Evolutionary conservation across 2,888 invertebrate genomes (phyloP).

Genomic region (Calameuta filiformis): DNA sequence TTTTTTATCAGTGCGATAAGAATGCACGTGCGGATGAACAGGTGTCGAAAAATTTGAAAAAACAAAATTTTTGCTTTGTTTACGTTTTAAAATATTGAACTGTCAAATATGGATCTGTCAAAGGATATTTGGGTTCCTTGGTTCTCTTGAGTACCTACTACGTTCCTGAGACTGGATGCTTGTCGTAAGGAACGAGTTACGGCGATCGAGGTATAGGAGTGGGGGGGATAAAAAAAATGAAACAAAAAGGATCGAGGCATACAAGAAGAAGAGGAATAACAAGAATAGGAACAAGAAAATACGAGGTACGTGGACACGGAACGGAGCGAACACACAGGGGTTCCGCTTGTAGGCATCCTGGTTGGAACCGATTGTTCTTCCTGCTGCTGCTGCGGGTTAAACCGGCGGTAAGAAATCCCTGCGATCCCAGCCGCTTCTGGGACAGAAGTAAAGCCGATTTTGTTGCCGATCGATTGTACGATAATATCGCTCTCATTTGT

Average conservation of each 20-base stretch:
- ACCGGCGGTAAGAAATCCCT: conserved; percentile 46
- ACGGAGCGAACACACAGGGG: conserved; percentile 37
- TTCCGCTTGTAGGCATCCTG: conserved; percentile 41
- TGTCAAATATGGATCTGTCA: too few species aligned
- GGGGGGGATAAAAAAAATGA: background rate
- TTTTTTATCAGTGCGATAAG: background rate
- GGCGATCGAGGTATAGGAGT: too few species aligned
- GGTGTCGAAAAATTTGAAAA: too few species aligned
- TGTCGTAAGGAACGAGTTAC: too few species aligned
- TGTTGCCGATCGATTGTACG: conserved; percentile 53
- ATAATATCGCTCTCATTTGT: conserved; percentile 61
- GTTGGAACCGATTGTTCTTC: conserved; percentile 44
- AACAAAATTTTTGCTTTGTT: too few species aligned
- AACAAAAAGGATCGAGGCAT: conserved; percentile 20
- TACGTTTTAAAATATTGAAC: too few species aligned
- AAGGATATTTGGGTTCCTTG: too few species aligned
- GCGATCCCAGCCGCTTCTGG: conserved; percentile 17
- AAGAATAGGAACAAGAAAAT: background rate
- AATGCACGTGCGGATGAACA: too few species aligned
- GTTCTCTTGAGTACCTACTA: too few species aligned
- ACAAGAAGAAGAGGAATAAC: conserved; percentile 15
- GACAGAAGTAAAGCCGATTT: conserved; percentile 39
- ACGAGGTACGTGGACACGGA: conserved; percentile 25
- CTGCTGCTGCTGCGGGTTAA: conserved; percentile 17
- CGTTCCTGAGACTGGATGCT: too few species aligned